Evolutionary conservation across 2,113 vertebrate genomes (phyloP).

Genomic region (Vulpes ferrilata): DNA sequence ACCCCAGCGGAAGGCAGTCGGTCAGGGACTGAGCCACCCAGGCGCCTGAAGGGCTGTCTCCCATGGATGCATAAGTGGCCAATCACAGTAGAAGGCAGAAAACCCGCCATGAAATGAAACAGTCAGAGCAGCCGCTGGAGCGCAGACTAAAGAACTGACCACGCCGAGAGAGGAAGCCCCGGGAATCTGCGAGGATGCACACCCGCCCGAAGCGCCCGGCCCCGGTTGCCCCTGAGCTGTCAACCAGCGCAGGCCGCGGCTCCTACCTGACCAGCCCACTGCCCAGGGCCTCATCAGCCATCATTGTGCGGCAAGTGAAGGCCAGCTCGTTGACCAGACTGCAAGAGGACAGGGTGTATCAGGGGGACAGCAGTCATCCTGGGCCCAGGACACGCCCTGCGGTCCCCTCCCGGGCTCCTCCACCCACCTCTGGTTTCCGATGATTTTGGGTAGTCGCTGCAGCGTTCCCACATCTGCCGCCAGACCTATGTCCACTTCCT

Average conservation of each 20-base stretch:
- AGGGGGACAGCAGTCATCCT: rapidly evolving
- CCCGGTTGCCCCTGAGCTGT: neutral
- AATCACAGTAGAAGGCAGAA: neutral
- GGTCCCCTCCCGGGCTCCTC: rapidly evolving
- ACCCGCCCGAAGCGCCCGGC: rapidly evolving
- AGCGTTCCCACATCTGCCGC: constrained; percentile 94
- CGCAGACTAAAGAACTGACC: neutral
- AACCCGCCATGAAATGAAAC: neutral
- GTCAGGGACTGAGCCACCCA: no score
- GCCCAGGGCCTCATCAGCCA: constrained; percentile 92
- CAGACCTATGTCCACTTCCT: constrained; percentile 95
- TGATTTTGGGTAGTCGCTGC: constrained; percentile 93
- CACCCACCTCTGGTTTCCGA: constrained; percentile 91
- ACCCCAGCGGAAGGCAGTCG: no score
- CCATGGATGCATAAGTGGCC: neutral
- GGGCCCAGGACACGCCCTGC: rapidly evolving
- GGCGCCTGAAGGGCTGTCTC: no score
- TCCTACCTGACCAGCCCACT: constrained; percentile 93
- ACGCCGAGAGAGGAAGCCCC: neutral
- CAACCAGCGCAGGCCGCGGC: neutral
- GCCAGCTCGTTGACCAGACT: constrained; percentile 95
- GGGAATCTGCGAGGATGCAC: neutral
- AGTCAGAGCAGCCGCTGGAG: neutral
- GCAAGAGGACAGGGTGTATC: neutral
- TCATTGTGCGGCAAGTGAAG: constrained; percentile 93